Conservation (phyloP, 2,888 invertebrate genomes). For the Drosophila neutralis region DNA sequence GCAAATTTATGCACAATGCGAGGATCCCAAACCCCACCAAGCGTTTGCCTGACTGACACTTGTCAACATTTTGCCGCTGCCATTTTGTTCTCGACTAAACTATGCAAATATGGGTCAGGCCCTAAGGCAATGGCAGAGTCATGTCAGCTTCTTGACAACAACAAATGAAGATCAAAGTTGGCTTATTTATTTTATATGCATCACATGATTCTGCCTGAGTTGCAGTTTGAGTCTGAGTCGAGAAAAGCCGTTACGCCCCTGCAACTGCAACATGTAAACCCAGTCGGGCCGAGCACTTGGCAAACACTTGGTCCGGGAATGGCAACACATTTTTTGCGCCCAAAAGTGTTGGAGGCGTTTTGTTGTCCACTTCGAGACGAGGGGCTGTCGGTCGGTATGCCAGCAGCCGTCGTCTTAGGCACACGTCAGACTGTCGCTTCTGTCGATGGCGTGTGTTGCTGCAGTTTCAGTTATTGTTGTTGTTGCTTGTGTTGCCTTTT, state of each 20-base stretch:
- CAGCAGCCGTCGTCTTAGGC: slow-evolving; percentile 60
- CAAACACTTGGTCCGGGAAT: slow-evolving; percentile 63
- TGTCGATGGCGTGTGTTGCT: slow-evolving; percentile 65
- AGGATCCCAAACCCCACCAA: slow-evolving; percentile 16
- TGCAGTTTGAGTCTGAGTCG: slow-evolving; percentile 6
- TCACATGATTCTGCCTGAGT: slow-evolving; percentile 35
- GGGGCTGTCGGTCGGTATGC: slow-evolving; percentile 62
- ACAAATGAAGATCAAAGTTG: slow-evolving; percentile 76
- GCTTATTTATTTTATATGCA: slow-evolving; percentile 77
- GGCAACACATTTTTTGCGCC: slow-evolving; percentile 79
- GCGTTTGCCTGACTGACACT: slow-evolving; percentile 73
- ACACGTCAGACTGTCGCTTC: slow-evolving; percentile 79
- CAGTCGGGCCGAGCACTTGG: slow-evolving; percentile 46
- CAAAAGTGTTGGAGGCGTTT: slow-evolving; percentile 80
- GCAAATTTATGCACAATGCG: slow-evolving; percentile 65
- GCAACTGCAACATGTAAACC: slow-evolving; percentile 50
- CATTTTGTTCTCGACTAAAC: slow-evolving; percentile 70
- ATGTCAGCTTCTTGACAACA: slow-evolving; percentile 75
- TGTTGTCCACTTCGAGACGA: slow-evolving; percentile 77
- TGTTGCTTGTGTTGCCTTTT: slow-evolving; percentile 61
- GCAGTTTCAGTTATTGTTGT: slow-evolving; percentile 30
- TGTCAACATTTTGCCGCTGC: slow-evolving; percentile 68
- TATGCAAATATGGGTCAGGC: slow-evolving; percentile 76
- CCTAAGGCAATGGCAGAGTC: slow-evolving; percentile 66
- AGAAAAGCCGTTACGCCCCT: slow-evolving; percentile 65